Evolutionary conservation across 2,888 invertebrate genomes (phyloP), one percentile per base, ranked within the genome.

Genomic region (Orgyia antiqua): DNA sequence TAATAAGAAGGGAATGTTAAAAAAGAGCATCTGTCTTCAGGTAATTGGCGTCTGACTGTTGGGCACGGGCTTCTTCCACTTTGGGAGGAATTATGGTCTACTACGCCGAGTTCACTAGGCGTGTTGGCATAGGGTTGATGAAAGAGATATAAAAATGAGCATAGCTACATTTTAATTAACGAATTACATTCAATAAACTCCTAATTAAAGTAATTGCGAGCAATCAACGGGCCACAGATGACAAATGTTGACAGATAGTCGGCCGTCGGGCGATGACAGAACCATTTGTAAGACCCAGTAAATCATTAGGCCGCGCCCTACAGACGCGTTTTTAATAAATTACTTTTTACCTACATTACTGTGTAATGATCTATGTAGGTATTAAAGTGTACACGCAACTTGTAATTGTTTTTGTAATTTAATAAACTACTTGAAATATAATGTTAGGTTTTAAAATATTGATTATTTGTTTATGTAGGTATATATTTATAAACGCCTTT

Each of bases 171-270:
- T 15, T 15, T 34, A 30, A 50, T 45, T 24, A 37, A 29, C 15
- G 11, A 31, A 37, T 24, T 25, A 9, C 20, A 27, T 38, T 39
- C 40, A 49, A 56, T 51, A 46, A 43, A 36, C 24, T 21, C 31
- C 38, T 69, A 68, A 75, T 71, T 63, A 67, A 57, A 45, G 36
- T 69, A 71, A 75, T 74, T 53, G 57, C 39, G 28, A 42, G 36
- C 49, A 54, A 65, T 66, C 64, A 70, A 66, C 60, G 60, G 51
- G 51, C 39, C 46, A 35, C 33, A 43, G 58, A 69, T 74, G 76
- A 76, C 64, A 69, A 75, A 77, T 76, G 68, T 55, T 70, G 77
- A 78, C 61, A 69, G 71, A 79, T 74, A 66, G 61, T 58, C 43
- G 43, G 43, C 59, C 57, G 61, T 48, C 58, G 53, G n/a, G 68